Conservation (phyloP, 2,113 vertebrate genomes). For the Nerophis ophidion region DNA sequence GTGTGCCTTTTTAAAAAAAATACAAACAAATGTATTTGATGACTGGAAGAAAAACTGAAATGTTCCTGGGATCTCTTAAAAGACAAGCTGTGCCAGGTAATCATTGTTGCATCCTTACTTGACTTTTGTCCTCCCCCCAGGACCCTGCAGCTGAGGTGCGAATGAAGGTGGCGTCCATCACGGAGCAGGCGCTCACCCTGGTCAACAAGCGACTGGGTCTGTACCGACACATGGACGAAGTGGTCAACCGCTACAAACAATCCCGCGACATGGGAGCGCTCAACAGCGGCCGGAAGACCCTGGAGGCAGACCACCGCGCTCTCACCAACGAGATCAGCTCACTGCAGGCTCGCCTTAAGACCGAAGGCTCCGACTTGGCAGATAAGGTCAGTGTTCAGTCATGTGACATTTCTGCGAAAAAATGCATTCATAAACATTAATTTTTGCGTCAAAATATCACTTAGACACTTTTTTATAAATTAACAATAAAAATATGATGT, state of each 20-base stretch:
- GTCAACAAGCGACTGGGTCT: slow-evolving; percentile 94
- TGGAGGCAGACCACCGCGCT: slow-evolving; percentile 88
- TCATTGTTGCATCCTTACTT: background rate
- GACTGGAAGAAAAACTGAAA: too few species aligned
- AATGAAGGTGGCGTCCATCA: slow-evolving; percentile 98
- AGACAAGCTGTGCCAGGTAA: too few species aligned
- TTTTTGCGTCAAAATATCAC: too few species aligned
- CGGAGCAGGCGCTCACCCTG: slow-evolving; percentile 92
- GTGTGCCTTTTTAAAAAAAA: too few species aligned
- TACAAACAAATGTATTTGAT: too few species aligned
- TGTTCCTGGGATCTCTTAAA: too few species aligned
- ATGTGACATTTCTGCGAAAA: too few species aligned
- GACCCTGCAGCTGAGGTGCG: slow-evolving; percentile 95
- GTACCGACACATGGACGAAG: slow-evolving; percentile 94
- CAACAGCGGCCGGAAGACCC: slow-evolving; percentile 85
- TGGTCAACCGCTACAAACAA: slow-evolving; percentile 95
- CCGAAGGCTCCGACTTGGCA: slow-evolving; percentile 90
- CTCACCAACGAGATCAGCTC: slow-evolving; percentile 84
- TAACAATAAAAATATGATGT: too few species aligned
- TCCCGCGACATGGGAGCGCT: slow-evolving; percentile 86
- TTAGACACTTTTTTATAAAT: too few species aligned
- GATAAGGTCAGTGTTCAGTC: slow-evolving; percentile 78
- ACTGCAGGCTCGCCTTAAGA: slow-evolving; percentile 88
- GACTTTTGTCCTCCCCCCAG: slow-evolving; percentile 52
- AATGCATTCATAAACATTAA: too few species aligned